phyloP scores from a whole-genome alignment of 64 coral and sea anemone species.

The Orbicella faveolata region DNA sequence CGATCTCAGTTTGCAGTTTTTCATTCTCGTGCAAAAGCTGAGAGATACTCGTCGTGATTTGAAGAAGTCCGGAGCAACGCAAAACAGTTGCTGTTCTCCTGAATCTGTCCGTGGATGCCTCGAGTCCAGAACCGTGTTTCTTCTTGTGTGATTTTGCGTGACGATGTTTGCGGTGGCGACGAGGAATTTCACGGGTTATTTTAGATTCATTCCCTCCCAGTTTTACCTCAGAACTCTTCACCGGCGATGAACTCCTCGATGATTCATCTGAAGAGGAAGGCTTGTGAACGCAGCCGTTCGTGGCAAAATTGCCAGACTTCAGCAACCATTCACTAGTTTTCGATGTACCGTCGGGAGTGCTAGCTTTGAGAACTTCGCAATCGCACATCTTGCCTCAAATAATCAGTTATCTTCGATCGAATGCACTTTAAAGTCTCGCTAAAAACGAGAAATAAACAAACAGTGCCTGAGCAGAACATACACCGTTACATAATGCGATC shows the following conservation, averaged over 20 bases:
- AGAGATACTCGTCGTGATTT: constrained; percentile 72
- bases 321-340: constrained; percentile 27
- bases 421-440: background rate
- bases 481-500: background rate
- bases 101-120: background rate
- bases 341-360: background rate
- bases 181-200: background rate
- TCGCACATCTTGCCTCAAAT: background rate
- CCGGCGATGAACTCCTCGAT: background rate
- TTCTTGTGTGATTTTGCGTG: background rate
- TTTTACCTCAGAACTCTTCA: background rate
- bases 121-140: background rate
- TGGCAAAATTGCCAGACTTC: background rate
- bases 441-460: background rate
- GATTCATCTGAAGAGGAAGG: background rate
- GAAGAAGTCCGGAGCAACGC: constrained; percentile 71
- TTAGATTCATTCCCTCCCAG: too few relatives aligned
- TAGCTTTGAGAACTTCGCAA: constrained; percentile 13
- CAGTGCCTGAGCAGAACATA: background rate
- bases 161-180: background rate
- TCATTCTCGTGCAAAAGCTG: constrained; percentile 79
- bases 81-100: constrained; percentile 55
- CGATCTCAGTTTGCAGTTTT: constrained; percentile 72
- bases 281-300: background rate
- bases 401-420: background rate